Evolutionary conservation across 2,888 invertebrate genomes (phyloP), one percentile per base, ranked within the genome.

Genomic region (Thyatira batis): DNA sequence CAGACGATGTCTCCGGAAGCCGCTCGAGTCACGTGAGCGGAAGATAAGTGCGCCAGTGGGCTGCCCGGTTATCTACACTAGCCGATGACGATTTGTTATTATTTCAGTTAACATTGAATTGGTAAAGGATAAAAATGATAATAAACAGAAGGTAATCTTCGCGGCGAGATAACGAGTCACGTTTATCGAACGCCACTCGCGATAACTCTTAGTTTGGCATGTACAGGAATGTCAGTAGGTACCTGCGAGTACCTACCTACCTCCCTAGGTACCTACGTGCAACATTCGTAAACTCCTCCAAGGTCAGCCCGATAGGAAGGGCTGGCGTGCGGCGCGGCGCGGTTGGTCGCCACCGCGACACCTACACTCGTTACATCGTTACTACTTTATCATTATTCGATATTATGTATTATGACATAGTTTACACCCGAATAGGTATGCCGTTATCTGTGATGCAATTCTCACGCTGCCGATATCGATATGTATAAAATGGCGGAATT

Each of bases 121-220:
- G 46, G 30, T 49, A 57, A 45, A 51, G 51, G 49, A n/a, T 27
- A 49, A 45, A 53, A 65, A 67, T 59, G 60, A 56, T 55, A 70
- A 74, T 74, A 73, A 64, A 58, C 46, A 54, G 53, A 50, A 67
- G 67, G 68, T 78, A 73, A 76, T 76, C 67, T 64, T 53, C 57
- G 53, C 45, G 66, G 61, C 68, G 65, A 69, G 73, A 77, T 76
- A 77, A 49, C 63, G 50, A 69, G 68, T 67, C 68, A 70, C 61
- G 62, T 67, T 75, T 81, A 76, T 78, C 73, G 65, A 52, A 61
- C 49, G 51, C 57, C 57, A 67, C 59, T 67, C 60, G 65, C 63
- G 67, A 70, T 76, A 78, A 73, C 67, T 60, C 59, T 53, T 50
- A 59, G 58, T 65, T 73, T 72, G 65, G 75, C 74, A 67, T 66